Percentiles rank a stretch among this genome's conserved stretches.
Conservation (phyloP, 2,113 vertebrate genomes). For the Rhea pennata region DNA sequence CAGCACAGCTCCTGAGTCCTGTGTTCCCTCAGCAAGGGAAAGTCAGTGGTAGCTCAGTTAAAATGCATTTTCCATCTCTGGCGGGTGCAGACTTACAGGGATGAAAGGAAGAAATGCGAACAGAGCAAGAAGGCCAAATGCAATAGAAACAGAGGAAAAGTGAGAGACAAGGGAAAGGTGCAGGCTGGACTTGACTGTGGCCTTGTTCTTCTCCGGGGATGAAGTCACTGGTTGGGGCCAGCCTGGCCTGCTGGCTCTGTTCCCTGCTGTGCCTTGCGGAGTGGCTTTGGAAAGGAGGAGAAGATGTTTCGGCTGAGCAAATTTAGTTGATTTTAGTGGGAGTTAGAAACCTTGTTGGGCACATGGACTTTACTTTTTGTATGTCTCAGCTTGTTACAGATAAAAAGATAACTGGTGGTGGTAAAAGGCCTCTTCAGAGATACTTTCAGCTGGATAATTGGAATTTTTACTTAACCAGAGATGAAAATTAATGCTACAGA, state of each 20-base stretch:
- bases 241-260: rapidly evolving
- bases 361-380: neutral
- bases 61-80: neutral
- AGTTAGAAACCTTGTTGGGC: neutral
- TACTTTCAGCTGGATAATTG: neutral
- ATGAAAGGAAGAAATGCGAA: neutral
- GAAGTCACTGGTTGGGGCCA: neutral
- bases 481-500: neutral
- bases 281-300: neutral
- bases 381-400: neutral
- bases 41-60: neutral
- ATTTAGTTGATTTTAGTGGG: neutral
- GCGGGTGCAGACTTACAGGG: neutral
- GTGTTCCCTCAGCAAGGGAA: neutral
- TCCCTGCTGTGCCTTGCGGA: neutral
- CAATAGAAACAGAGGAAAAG: rapidly evolving
- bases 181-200: neutral
- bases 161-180: neutral
- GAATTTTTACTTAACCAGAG: slow-evolving; percentile 8
- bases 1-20: neutral
- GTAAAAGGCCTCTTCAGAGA: slow-evolving; percentile 5
- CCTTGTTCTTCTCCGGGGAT: neutral
- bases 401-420: neutral
- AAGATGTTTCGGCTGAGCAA: neutral
- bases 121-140: neutral